Evolutionary conservation across 2,113 vertebrate species (phyloP), one percentile per base, ranked within the genome.

Genomic region (Nerophis ophidion): DNA sequence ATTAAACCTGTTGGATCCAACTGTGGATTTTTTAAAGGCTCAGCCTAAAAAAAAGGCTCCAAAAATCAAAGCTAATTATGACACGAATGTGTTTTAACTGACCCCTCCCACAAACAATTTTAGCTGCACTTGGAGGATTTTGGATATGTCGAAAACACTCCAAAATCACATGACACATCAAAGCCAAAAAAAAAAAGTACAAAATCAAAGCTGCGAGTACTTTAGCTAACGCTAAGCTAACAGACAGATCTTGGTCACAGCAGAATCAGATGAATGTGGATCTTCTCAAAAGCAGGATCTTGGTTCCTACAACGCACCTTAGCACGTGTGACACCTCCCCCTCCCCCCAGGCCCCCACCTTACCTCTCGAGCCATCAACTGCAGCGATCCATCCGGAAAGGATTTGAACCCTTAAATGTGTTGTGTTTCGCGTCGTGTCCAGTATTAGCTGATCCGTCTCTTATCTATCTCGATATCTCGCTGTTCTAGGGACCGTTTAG

Each of bases 401-500:
- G 79, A 86, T 83, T 79, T 84, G 85, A 72, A 76, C 79, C 84
- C 77, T 77, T 78, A 8, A 38, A 67, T 81, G 72, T 81, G 65
- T 79, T 59, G 72, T 83, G 51, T 75, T 82, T 86, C 81, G 61
- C 35, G 82, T 83, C 72, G 61, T 84, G 86, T 86, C 77, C 72
- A 81, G 79, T 84, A 72, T 77, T 86, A 84, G 83, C 74, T 78
- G 66, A 80, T 76, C 77, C 70, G 74, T 84, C 76, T 81, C 67
- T 82, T 79, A 71, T 71, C 70, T 79, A 72, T 83, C 77, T 84
- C 57, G 81, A 72, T 79, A 57, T 78, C 57, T 79, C 73, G 76
- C 91, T 93, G 92, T 92, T 88, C 86, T 96, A 96, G 94, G 26
- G 1, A 93, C 91, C 93, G 93, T 91, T 91, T 90, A 77, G 91